Base-by-base conservation (phyloP, 2,888 invertebrate species). In the Lordiphosa andalusiaca region DNA sequence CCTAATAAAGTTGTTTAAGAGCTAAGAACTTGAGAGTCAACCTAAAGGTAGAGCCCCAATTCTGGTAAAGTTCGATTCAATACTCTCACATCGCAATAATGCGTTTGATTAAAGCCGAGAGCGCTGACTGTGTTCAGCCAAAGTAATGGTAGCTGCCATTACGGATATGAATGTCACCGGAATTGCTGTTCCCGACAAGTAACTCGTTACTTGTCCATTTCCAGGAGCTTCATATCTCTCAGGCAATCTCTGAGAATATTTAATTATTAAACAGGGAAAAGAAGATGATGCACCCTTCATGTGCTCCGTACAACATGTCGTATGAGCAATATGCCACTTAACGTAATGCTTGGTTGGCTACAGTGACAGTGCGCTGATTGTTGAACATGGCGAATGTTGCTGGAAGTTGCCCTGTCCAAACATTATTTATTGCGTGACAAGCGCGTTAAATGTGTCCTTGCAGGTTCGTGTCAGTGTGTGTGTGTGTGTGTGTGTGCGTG, bases 381-480 rank as follows among this genome's bases (percentile, higher is more conserved):
- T 42, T 50, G 53, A 49, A 54, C 25, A 16, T 30, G 13, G 56
- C 16, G 48, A 36, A 9, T 54, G 54, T 35, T 48, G 23, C 39
- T 46, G 12, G 46, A 36, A 38, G 30, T 52, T 23, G 40, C 36
- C 54, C 62, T 66, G 74, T 65, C 69, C 74, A 74, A 84, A 72
- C 84, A 81, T 80, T 80, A 84, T 80, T 80, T 84, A 84, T 78
- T 77, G 84, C 84, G 82, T 81, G 80, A 84, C 80, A 81, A 73
- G 72, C 69, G 60, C 75, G 66, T 69, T 67, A 84, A 84, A 74
- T 69, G 82, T 69, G 62, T 68, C 69, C 53, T 57, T 53, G 51
- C 16, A 19, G n/a, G 19, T 36, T 13, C 13, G 50, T 42, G 13
- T 39, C 38, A 42, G 47, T 51, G 47, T 25, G 46, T 47, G 46